Evolutionary conservation across 2,888 invertebrate species (phyloP), one percentile per base, ranked within the genome.

Genomic region (Idaea aversata): DNA sequence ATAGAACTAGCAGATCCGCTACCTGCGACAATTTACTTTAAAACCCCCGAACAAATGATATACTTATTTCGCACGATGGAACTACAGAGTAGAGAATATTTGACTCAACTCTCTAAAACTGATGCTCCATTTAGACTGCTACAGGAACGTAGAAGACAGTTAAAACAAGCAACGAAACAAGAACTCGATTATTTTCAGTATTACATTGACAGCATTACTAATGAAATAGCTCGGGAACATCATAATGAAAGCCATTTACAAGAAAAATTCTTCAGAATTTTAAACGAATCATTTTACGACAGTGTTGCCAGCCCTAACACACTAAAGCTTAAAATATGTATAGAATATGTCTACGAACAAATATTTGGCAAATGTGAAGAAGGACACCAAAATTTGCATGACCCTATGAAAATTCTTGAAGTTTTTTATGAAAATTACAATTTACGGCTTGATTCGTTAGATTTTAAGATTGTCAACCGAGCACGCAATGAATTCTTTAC

Each of bases 351-450:
- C 34, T 93, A 92, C 67, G 91, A 92, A 78, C 85, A 91, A 82
- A 76, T 93, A 58, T 87, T 90, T 71, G 92, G 93, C 0, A 91
- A 91, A 72, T 90, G 90, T 74, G 92, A 93, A 74, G 93, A 93
- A 77, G 92, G 91, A 3, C 93, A 93, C 75, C 82, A 87, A 71
- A 87, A 78, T 72, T 71, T 93, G 63, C 82, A 85, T 62, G 93
- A 92, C 71, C 91, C 92, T 16, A 90, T 93, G 88, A 93, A 90
- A 81, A 87, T 92, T 68, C 80, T 93, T 63, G 93, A 93, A 83
- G 82, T 91, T 15, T 86, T 86, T 84, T 93, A 93, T 69, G 92
- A 93, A 78, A 88, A 91, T 71, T 91, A 87, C 59, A 92, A 91
- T 74, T 83, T 91, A 71, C 83, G 81, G 59, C 74, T 93, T 10